Conservation (phyloP, 2,113 vertebrate genomes). For the Strigops habroptila region DNA sequence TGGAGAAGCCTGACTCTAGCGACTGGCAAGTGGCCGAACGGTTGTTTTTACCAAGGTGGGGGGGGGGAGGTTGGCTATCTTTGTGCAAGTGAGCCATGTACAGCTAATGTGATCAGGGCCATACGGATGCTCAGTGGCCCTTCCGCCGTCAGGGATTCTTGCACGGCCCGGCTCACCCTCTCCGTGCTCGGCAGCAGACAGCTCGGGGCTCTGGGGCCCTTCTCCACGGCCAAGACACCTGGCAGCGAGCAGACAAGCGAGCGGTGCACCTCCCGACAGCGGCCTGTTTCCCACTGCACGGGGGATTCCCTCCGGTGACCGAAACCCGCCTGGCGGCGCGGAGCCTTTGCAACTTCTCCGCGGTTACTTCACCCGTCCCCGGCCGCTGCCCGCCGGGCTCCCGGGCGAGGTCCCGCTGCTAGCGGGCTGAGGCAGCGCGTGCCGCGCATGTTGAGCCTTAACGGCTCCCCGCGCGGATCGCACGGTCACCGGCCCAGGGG, state of each 20-base stretch:
- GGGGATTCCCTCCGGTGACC: not conserved
- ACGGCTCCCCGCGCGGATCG: not conserved
- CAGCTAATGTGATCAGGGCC: fast-evolving
- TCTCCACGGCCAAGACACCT: not conserved
- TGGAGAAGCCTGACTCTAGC: not conserved
- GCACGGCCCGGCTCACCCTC: not conserved
- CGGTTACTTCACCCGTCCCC: fast-evolving
- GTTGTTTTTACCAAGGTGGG: not conserved
- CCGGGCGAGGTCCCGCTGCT: no score
- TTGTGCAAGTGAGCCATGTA: not conserved
- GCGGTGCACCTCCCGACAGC: not conserved
- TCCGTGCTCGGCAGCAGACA: not conserved
- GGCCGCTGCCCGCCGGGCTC: not conserved
- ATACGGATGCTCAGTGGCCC: fast-evolving
- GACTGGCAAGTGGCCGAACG: not conserved
- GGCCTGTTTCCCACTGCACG: no score
- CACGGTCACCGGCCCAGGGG: not conserved
- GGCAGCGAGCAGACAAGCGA: not conserved
- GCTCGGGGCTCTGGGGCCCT: not conserved
- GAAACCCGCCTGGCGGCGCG: not conserved
- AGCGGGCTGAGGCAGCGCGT: not conserved
- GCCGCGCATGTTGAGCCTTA: not conserved
- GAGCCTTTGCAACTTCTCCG: not conserved
- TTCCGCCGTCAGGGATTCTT: not conserved
- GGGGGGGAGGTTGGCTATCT: not conserved